A percentile compares a stretch with the other conserved stretches of the same genome.
These are phyloP conservation scores for Manis crassicaudata DNA, from an alignment of 2,797 vertebrate genomes.

Conservation along the genomic window DNA sequence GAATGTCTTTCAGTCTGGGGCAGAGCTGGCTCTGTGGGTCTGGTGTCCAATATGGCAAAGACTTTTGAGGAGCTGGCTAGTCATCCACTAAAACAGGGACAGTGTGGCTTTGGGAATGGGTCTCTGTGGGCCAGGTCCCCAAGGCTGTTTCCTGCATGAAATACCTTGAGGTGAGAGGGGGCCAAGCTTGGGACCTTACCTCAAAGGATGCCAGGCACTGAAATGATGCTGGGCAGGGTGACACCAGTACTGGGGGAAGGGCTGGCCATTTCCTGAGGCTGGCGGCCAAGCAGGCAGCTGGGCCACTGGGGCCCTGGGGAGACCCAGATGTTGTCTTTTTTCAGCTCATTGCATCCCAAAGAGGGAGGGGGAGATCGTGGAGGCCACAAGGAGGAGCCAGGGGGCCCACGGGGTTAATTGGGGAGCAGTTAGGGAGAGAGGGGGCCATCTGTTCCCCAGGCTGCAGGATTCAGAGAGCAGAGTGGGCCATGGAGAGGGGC, in stretches of 20 bases:
- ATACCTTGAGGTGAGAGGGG: background rate
- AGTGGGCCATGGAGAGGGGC: background rate
- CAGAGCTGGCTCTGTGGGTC: background rate
- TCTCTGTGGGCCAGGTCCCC: background rate
- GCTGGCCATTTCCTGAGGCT: background rate
- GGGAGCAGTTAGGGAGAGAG: background rate
- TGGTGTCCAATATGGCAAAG: background rate
- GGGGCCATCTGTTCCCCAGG: slow-evolving; percentile 60
- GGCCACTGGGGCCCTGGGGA: slow-evolving; percentile 48
- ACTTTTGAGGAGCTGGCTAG: background rate
- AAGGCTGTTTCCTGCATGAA: background rate
- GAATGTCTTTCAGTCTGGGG: background rate
- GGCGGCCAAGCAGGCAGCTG: slow-evolving; percentile 11
- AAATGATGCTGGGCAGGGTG: background rate
- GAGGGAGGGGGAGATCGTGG: background rate
- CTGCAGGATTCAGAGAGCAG: background rate
- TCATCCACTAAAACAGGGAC: background rate
- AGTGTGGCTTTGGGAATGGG: background rate
- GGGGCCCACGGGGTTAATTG: slow-evolving; percentile 5
- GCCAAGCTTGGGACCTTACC: background rate
- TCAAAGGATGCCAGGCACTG: background rate
- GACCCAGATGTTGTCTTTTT: slow-evolving; percentile 74
- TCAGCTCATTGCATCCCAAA: slow-evolving; percentile 55
- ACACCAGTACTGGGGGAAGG: background rate
- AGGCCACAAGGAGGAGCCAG: slow-evolving; percentile 26